A percentile compares a stretch with the other conserved stretches of the same genome.
Evolutionary conservation across 1,140 invertebrate species (phyloP).

Genomic region (Zaprionus capensis): DNA sequence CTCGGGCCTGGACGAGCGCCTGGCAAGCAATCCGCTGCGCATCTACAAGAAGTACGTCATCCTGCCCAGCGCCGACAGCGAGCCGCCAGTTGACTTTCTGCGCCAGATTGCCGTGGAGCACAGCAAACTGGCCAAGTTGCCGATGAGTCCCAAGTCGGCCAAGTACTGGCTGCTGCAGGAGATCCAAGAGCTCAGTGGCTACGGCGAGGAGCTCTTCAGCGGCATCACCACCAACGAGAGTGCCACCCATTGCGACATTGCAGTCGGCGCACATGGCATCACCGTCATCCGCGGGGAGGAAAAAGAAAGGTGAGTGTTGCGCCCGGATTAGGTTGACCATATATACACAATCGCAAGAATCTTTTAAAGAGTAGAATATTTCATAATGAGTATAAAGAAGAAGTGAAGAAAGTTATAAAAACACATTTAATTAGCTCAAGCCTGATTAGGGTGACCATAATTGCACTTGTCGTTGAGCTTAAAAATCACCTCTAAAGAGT

Average conservation of each 20-base stretch:
- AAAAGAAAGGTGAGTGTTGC: constrained; percentile 74
- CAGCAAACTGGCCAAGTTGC: constrained; percentile 72
- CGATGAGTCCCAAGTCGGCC: constrained; percentile 85
- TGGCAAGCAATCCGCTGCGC: constrained; percentile 64
- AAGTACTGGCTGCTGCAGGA: constrained; percentile 93
- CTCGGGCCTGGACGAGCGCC: constrained; percentile 61
- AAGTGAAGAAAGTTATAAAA: neutral
- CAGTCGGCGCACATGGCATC: constrained; percentile 92
- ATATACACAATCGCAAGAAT: no score
- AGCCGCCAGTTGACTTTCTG: constrained; percentile 71
- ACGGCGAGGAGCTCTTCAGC: constrained; percentile 93
- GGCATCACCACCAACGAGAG: constrained; percentile 86
- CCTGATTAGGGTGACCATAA: no score
- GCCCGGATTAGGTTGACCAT: neutral
- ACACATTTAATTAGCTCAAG: no score
- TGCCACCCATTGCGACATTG: constrained; percentile 74
- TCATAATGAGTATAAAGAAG: neutral
- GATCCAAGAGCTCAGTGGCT: constrained; percentile 89
- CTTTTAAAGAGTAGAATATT: neutral
- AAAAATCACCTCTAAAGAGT: no score
- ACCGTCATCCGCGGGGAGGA: constrained; percentile 88
- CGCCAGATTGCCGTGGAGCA: constrained; percentile 79
- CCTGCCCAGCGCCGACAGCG: constrained; percentile 40
- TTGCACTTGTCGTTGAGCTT: no score
- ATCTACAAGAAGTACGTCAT: constrained; percentile 79